A percentile compares a stretch with the other conserved stretches of the same genome.
These are phyloP conservation scores for Drosophila nr. fundita DNA, from an alignment of 2,888 invertebrate genomes.

Conservation along the genomic window DNA sequence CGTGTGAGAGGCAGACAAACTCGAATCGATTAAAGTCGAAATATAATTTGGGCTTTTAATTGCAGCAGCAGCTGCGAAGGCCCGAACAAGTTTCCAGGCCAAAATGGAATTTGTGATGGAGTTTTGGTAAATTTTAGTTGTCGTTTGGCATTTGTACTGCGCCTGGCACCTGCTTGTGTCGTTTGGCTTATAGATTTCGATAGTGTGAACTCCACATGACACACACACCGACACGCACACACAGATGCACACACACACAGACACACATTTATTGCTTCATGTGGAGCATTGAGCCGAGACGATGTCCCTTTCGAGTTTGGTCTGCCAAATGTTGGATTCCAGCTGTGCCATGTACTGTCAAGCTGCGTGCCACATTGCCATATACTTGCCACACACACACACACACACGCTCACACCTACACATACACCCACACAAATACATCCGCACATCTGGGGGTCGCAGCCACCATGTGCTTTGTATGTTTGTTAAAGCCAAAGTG, in stretches of 20 bases:
- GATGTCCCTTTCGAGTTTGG: conserved; percentile 25
- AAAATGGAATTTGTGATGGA: conserved; percentile 6
- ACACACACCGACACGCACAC: conserved; percentile 13
- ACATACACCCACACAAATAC: conserved; percentile 11
- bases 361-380: conserved; percentile 49
- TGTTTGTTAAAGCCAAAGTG: conserved; percentile 44
- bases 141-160: conserved; percentile 9
- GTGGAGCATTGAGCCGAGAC: conserved; percentile 8
- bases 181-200: conserved; percentile 26
- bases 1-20: conserved; percentile 39
- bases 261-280: not conserved
- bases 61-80: conserved; percentile 53
- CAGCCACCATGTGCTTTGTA: conserved; percentile 28
- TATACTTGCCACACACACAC: conserved; percentile 33
- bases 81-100: conserved; percentile 26
- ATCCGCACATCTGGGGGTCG: not conserved
- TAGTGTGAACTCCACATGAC: conserved; percentile 36
- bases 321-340: conserved; percentile 32
- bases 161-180: conserved; percentile 43
- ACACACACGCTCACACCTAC: conserved; percentile 4
- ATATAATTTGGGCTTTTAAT: conserved; percentile 69
- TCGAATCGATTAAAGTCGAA: conserved; percentile 70
- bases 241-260: conserved; percentile 10
- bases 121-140: not conserved
- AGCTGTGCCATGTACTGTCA: conserved; percentile 31